phyloP scores from a whole-genome alignment of 2,797 vertebrate genomes.

The Onychomys leucogaster region DNA sequence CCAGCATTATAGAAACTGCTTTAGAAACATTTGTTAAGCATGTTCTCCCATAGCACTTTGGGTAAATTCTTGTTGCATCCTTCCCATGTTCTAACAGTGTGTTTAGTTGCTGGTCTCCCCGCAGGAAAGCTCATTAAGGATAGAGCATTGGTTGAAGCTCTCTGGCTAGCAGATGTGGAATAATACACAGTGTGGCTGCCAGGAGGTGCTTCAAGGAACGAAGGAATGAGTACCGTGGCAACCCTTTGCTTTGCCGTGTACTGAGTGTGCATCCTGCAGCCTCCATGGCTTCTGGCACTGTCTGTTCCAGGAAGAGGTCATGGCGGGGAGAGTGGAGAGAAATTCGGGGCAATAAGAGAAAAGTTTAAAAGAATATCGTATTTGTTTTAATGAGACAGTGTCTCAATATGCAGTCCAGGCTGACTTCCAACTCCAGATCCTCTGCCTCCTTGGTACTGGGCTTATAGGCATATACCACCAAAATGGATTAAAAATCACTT shows the following conservation, averaged over 20 bases:
- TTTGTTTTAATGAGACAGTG: not conserved
- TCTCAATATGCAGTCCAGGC: not conserved
- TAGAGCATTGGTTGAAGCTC: not conserved
- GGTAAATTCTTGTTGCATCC: not conserved
- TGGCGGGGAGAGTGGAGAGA: not conserved
- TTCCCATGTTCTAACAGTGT: not conserved
- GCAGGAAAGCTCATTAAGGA: not conserved
- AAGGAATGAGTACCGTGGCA: not conserved
- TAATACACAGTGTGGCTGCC: not conserved
- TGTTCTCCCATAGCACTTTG: not conserved
- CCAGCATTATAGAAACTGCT: not conserved
- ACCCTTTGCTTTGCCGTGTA: not conserved
- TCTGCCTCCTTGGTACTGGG: not conserved
- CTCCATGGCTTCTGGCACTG: not conserved
- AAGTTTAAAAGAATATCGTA: not conserved
- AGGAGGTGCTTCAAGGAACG: not conserved
- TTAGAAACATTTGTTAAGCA: not conserved
- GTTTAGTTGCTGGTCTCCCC: not conserved
- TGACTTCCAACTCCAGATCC: not conserved
- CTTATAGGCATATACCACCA: not conserved
- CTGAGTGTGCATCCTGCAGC: not conserved
- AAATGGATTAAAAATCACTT: not conserved
- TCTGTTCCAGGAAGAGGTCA: not conserved
- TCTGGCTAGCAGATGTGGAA: not conserved
- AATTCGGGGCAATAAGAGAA: slow-evolving; percentile 9